Evolutionary conservation across 2,113 vertebrate species (phyloP), one percentile per base, ranked within the genome.

Genomic region (Mobula birostris): DNA sequence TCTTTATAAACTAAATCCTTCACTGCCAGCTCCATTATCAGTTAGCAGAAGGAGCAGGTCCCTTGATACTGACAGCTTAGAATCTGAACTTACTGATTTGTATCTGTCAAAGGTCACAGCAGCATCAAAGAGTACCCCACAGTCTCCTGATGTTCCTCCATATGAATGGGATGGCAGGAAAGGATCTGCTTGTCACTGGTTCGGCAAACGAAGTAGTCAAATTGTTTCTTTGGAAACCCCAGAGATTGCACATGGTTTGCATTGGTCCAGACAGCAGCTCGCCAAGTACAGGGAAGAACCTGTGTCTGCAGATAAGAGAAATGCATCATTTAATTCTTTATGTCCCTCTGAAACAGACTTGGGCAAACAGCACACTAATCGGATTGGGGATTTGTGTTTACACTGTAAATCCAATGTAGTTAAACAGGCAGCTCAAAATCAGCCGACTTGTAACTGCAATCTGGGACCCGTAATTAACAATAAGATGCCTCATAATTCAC

Each of bases 21-120:
- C 98, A 77, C 94, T 96, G 95, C 97, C 98, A 0, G 96, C 96
- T 0, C 97, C 98, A 0, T 96, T 99, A 96, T 97, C 98, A 11
- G 88, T 97, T 27, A 98, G 98, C 95, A 97, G 98, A 40, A 97
- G 98, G 94, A 99, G 98, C 95, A 97, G 98, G 19, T 99, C 99
- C 1, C 96, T 99, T 8, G 99, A 99, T 95, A 99, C 98, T 0
- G 98, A 99, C 95, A 97, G 97, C 95, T 96, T 98, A 95, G 98
- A 98, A 90, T 95, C 97, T 2, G 97, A 98, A 79, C 97, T 97
- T 3, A 96, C 97, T 0, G 96, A 96, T 78, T 80, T 95, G 0
- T 97, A 96, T 94, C 94, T 95, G 2, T 94, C 95, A 95, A 95
- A 94, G 79, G 56, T 63, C 63, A 82, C 77, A 36, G 17, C 94